Percentiles rank a stretch among this genome's conserved stretches.
phyloP scores from a whole-genome alignment of 23 tunicate genomes.

The Ascidia mentula region DNA sequence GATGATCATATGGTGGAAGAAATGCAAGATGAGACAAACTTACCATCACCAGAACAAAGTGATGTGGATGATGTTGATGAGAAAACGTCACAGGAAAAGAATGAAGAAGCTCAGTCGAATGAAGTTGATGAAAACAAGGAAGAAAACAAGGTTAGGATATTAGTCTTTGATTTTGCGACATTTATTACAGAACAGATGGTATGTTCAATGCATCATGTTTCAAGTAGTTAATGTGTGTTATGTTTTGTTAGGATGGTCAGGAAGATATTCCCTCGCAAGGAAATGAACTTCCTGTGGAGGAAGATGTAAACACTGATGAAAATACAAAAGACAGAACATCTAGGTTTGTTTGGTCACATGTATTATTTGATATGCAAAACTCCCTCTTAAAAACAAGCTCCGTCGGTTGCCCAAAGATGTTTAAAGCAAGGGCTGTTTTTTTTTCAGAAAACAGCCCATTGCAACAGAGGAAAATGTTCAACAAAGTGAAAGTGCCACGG shows the following conservation, averaged over 20 bases:
- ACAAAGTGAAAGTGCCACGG: conserved; percentile 44
- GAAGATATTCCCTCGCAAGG: conserved; percentile 1
- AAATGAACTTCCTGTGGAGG: conserved; percentile 46
- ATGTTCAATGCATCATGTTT: background rate
- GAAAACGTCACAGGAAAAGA: background rate
- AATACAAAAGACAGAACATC: conserved; percentile 31
- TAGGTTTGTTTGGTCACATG: conserved; percentile 33
- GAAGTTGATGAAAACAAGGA: background rate
- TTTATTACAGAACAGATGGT: too few relatives aligned
- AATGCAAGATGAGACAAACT: background rate
- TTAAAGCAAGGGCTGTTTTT: too few relatives aligned
- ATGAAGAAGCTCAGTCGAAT: background rate
- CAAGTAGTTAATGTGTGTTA: background rate
- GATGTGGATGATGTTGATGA: background rate
- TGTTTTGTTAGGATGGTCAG: background rate
- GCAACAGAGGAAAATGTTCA: conserved; percentile 31
- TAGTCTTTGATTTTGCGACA: too few relatives aligned
- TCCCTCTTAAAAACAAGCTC: too few relatives aligned
- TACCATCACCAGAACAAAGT: too few relatives aligned
- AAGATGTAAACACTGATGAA: conserved; percentile 28
- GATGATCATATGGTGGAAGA: conserved; percentile 20
- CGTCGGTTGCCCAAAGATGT: too few relatives aligned
- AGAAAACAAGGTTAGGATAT: background rate
- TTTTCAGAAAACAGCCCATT: conserved; percentile 25
- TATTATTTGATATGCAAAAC: too few relatives aligned